phyloP scores from a whole-genome alignment of 92 coral and sea anemone species.

The Muricea muricata region DNA sequence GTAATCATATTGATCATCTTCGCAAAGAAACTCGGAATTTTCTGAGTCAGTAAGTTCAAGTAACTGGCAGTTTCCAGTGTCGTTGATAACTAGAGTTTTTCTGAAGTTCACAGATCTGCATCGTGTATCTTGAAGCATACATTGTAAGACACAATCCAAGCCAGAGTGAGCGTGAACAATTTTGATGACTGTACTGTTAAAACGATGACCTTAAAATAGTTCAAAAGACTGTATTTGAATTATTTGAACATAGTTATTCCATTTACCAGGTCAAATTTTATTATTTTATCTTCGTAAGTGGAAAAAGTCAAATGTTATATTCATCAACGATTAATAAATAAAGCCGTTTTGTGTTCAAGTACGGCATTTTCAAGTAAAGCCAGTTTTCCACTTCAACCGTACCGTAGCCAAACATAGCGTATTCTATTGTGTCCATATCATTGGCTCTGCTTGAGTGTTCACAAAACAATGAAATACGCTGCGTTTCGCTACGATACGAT shows the following conservation, averaged over 20 bases:
- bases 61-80: neutral
- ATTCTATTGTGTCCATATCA: too few relatives aligned
- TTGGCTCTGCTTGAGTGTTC: too few relatives aligned
- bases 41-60: neutral
- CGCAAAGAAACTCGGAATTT: neutral
- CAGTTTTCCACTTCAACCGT: too few relatives aligned
- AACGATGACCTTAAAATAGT: neutral
- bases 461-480: too few relatives aligned
- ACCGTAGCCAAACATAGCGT: too few relatives aligned
- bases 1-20: neutral
- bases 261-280: neutral
- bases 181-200: neutral
- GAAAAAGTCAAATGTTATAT: too few relatives aligned
- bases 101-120: constrained; percentile 20
- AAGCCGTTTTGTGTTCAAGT: too few relatives aligned
- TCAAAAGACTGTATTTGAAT: neutral
- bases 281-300: neutral
- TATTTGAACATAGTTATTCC: neutral
- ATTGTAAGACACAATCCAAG: neutral
- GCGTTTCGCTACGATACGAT: too few relatives aligned
- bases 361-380: too few relatives aligned
- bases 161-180: neutral
- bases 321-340: too few relatives aligned
- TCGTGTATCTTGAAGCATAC: neutral
- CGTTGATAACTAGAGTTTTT: neutral